Base-by-base conservation (phyloP, 2,888 invertebrate genomes). In the Pinctada fucata region DNA sequence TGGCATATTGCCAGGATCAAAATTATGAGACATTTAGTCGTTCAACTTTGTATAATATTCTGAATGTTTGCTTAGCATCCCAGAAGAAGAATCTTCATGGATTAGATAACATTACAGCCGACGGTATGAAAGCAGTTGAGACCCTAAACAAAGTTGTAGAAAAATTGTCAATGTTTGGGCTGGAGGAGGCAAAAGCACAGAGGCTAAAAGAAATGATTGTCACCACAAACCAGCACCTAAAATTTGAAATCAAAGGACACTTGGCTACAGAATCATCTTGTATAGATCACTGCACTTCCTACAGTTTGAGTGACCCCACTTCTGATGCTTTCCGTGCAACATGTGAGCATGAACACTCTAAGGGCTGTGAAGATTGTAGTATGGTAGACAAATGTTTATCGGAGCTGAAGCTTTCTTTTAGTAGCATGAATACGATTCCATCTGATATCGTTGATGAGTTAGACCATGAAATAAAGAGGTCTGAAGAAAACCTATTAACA, bases 231-330 rank as follows among this genome's bases (percentile, higher is more conserved):
- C 72, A 71, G 58, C 72, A 72, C 58, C 58, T 72, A 63, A 72
- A 72, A 72, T 72, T 72, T 72, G 72, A 72, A 72, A 72, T 72
- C 8, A 58, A 72, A 31, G 47, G 71, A 13, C 71, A 71, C 31
- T 5, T 71, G 8, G n/a, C 8, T 3, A 51, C 16, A 13, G 8
- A 48, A 51, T 71, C 71, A 51, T 31, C 16, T 13, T 71, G 71
- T 71, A 5, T 71, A n/a, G 51, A 71, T 64, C 72, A 71, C 51
- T 71, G 71, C 31, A n/a, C 71, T 51, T 16, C 50, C 13, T 71
- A 51, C 31, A 71, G 51, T 51, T 52, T 71, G 4, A 50, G 71
- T 71, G 71, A 71, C 16, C 31, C 71, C 4, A 51, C 13, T n/a
- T n/a, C 4, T 16, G 31, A 10, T 5, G 10, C 8, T n/a, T 51